Conservation (phyloP, 1,140 invertebrate genomes). For the Conus betulinus region DNA sequence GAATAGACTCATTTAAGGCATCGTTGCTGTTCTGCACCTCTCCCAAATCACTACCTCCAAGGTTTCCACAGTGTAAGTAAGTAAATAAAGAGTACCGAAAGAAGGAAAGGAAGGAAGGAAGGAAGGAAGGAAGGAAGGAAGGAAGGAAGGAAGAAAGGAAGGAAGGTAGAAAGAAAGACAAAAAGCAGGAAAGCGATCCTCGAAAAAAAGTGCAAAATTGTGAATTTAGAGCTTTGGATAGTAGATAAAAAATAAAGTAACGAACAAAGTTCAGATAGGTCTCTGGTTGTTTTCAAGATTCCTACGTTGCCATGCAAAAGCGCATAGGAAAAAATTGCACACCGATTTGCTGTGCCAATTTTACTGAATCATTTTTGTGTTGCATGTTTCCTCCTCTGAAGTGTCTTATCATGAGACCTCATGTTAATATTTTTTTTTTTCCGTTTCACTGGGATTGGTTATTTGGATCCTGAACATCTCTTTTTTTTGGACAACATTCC, state of each 20-base stretch:
- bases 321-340: background rate
- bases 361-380: no score
- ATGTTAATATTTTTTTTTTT: no score
- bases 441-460: no score
- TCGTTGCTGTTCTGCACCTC: no score
- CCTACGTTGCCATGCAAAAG: background rate
- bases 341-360: background rate
- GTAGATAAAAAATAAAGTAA: background rate
- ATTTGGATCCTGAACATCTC: no score
- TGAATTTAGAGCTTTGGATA: background rate
- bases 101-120: conserved; percentile 18
- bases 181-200: background rate
- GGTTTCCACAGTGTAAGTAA: background rate
- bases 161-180: background rate
- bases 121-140: background rate
- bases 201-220: background rate
- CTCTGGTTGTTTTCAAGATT: background rate
- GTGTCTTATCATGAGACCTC: no score
- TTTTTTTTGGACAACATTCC: no score
- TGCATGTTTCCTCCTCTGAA: no score
- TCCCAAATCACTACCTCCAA: no score
- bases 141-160: background rate
- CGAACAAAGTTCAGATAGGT: background rate
- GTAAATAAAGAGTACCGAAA: background rate
- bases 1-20: no score